Conservation (phyloP, 2,797 vertebrate species). For the Sebastes umbrosus region DNA sequence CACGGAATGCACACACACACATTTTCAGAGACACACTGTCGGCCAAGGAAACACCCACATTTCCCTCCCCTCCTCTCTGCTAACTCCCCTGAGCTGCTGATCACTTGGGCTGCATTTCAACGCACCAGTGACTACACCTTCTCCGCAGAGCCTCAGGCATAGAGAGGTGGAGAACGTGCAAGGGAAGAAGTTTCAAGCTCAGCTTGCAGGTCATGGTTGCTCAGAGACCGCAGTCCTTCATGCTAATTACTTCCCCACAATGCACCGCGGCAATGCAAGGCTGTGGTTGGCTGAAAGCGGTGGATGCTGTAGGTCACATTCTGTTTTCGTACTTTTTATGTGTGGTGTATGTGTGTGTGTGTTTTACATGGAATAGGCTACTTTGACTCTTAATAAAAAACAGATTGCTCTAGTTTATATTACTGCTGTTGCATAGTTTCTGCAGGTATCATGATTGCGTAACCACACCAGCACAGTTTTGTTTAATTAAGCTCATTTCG, state of each 20-base stretch:
- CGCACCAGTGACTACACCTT: slow-evolving; percentile 79
- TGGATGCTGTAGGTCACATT: slow-evolving; percentile 60
- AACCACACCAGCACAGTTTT: background rate
- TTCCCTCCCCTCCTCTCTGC: slow-evolving; percentile 38
- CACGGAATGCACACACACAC: slow-evolving; percentile 19
- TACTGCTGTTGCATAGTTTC: slow-evolving; percentile 2
- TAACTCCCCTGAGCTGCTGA: slow-evolving; percentile 66
- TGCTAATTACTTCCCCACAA: slow-evolving; percentile 83
- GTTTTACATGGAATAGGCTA: slow-evolving; percentile 27
- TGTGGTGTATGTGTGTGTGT: slow-evolving; percentile 6
- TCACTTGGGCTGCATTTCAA: slow-evolving; percentile 77
- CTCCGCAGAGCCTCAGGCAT: slow-evolving; percentile 76
- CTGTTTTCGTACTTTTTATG: slow-evolving; percentile 28
- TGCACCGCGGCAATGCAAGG: slow-evolving; percentile 60
- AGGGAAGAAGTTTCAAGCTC: slow-evolving; percentile 68
- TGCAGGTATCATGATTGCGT: background rate
- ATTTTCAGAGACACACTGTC: slow-evolving; percentile 55
- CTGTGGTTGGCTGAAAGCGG: slow-evolving; percentile 66
- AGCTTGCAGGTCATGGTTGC: slow-evolving; percentile 79
- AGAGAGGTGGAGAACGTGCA: slow-evolving; percentile 69
- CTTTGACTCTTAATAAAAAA: slow-evolving; percentile 11
- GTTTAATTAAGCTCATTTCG: background rate
- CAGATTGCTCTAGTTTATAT: background rate
- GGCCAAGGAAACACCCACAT: slow-evolving; percentile 66
- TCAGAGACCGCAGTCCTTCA: slow-evolving; percentile 77